Evolutionary conservation across 2,113 vertebrate genomes (phyloP), one percentile per base, ranked within the genome.

Genomic region (Actinemys pallida): DNA sequence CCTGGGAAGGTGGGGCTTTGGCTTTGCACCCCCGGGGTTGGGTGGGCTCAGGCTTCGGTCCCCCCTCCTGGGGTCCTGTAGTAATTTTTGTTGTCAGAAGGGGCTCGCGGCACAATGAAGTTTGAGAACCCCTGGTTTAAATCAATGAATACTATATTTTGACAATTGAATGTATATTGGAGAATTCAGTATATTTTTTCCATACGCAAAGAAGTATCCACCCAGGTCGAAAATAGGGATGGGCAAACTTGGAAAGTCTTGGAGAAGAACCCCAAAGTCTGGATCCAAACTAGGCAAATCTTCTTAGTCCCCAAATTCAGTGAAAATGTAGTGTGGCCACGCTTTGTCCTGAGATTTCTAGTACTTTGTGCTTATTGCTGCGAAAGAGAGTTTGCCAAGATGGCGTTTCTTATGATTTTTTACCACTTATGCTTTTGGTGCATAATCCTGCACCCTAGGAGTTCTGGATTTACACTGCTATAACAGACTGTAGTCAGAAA

Each of bases 321-420:
- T 91, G 52, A 45, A 79, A 2, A 31, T 86, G 0, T 16, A 0
- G 3, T 1, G 27, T 12, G 54, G 10, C 9, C 57, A 13, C 69
- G 16, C 16, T 92, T 84, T 80, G 25, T 78, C 87, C n/a, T 29
- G 59, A n/a, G 4, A 12, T 91, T 93, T 84, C 39, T 45, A 22
- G 39, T 75, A 10, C n/a, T 47, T 49, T 78, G 35, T 79, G 56
- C 27, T 10, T 42, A 0, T 52, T 6, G 29, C 69, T 50, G 1
- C 27, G 9, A 59, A 84, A 57, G 72, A 49, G 82, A 53, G 16
- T 13, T 49, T 62, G 39, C n/a, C 59, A 69, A 82, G 17, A 4
- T 19, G 14, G 11, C 2, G 3, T 83, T 83, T 92, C 35, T 87
- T 81, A 14, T 49, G 75, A 10, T 79, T 0, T 19, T 35, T 94